Evolutionary conservation across 1,140 invertebrate species (phyloP).

Genomic region (Drosophila pandora): DNA sequence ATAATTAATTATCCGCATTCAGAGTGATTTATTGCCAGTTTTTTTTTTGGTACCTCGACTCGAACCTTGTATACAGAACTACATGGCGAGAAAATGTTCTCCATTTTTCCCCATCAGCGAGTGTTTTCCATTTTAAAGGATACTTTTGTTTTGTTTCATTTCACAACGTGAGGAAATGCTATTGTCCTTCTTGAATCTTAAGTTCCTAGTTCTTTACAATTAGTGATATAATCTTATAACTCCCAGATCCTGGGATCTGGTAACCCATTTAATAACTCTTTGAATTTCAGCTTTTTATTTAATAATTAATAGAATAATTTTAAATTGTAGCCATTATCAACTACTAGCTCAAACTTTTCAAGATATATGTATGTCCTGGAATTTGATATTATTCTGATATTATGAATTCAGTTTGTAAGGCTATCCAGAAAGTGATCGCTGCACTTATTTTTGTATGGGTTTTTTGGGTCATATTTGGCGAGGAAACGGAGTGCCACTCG

Average conservation of each 20-base stretch:
- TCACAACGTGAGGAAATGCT: neutral
- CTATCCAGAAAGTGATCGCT: slow-evolving; percentile 51
- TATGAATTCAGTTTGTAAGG: slow-evolving; percentile 33
- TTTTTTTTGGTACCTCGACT: slow-evolving; percentile 16
- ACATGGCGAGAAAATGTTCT: slow-evolving; percentile 21
- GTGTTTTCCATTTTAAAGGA: no score
- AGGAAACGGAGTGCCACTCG: slow-evolving; percentile 27
- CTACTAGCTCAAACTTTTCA: no score
- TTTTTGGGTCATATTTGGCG: slow-evolving; percentile 15
- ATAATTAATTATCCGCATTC: slow-evolving; percentile 38
- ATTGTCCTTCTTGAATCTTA: no score
- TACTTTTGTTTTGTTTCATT: neutral
- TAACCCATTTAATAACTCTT: neutral
- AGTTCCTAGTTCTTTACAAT: no score
- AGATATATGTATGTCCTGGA: neutral
- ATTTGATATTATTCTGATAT: neutral
- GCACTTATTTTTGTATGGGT: slow-evolving; percentile 46
- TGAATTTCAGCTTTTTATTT: neutral
- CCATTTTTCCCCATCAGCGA: no score
- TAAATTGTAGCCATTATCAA: no score
- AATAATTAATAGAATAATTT: neutral
- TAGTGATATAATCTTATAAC: no score
- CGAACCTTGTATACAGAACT: slow-evolving; percentile 31
- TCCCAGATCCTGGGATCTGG: no score
- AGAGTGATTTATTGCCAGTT: slow-evolving; percentile 37